These are phyloP conservation scores for Leuciscus idus DNA, from an alignment of 2,113 vertebrate genomes.

Conservation along the genomic window DNA sequence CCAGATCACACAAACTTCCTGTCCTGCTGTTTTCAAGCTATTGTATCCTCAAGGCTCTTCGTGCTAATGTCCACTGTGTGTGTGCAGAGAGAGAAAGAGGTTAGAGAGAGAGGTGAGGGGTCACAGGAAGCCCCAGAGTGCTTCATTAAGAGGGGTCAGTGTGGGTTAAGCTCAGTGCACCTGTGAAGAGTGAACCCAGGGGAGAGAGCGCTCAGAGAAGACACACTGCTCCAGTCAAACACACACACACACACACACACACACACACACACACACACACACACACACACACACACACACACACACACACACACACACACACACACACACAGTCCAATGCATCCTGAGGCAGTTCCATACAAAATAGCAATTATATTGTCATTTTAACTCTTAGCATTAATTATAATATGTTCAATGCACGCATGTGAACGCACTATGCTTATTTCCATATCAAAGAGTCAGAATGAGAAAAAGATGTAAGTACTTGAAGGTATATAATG, in stretches of 20 bases:
- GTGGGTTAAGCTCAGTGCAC: conserved; percentile 49
- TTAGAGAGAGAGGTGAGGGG: conserved; percentile 60
- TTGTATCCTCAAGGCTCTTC: conserved; percentile 57
- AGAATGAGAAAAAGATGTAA: background rate
- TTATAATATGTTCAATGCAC: background rate
- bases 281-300: conserved; percentile 39
- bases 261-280: conserved; percentile 37
- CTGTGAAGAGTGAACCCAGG: conserved; percentile 46
- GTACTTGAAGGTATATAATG: background rate
- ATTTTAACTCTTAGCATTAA: background rate
- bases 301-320: background rate
- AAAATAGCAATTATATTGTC: background rate
- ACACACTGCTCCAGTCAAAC: conserved; percentile 7
- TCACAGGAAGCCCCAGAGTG: conserved; percentile 57
- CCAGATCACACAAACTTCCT: conserved; percentile 56
- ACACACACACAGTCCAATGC: conserved; percentile 17
- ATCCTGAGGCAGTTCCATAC: background rate
- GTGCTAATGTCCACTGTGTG: conserved; percentile 41
- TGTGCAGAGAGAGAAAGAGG: conserved; percentile 29
- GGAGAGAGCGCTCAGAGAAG: conserved; percentile 21
- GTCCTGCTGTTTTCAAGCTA: conserved; percentile 44
- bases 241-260: conserved; percentile 34
- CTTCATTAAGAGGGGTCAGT: conserved; percentile 49
- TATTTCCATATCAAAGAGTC: background rate
- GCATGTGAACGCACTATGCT: background rate